These are phyloP conservation scores for Trimorus sp. DNA, from an alignment of 2,888 invertebrate genomes.

Conservation along the genomic window DNA sequence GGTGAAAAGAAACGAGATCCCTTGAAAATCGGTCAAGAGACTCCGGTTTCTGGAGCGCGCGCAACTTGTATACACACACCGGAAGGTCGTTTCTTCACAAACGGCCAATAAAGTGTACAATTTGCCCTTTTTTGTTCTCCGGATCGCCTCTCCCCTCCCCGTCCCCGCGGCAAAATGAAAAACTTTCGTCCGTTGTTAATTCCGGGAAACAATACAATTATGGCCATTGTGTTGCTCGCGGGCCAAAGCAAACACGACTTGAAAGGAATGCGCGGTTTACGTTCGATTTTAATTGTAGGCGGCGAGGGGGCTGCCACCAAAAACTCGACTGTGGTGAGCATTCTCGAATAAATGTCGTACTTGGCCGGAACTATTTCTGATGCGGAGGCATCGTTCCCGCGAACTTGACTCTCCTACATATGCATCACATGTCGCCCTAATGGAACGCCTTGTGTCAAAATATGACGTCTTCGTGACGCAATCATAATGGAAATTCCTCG, in stretches of 20 bases:
- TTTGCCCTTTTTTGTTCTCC: constrained; percentile 49
- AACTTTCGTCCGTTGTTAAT: constrained; percentile 37
- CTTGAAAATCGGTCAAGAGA: constrained; percentile 66
- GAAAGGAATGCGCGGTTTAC: constrained; percentile 16
- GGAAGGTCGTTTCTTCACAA: constrained; percentile 61
- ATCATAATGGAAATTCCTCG: constrained; percentile 29
- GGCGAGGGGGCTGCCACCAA: background rate
- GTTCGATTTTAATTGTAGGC: constrained; percentile 8
- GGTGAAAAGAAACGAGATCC: constrained; percentile 61
- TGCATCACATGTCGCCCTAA: constrained; percentile 49
- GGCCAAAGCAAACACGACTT: constrained; percentile 4
- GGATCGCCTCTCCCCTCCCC: constrained; percentile 1
- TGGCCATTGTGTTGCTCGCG: constrained; percentile 31
- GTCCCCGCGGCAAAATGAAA: constrained; percentile 22
- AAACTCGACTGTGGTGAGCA: background rate
- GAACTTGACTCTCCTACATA: constrained; percentile 1
- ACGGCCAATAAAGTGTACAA: constrained; percentile 60
- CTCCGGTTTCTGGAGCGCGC: constrained; percentile 55
- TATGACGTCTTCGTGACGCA: constrained; percentile 36
- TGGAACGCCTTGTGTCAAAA: constrained; percentile 45
- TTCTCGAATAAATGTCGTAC: too few species aligned
- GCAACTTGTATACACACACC: constrained; percentile 57
- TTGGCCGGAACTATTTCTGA: too few species aligned
- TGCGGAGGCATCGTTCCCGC: too few species aligned
- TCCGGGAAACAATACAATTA: constrained; percentile 53